Conservation (phyloP, 2,888 invertebrate species). For the Neoaliturus tenellus region DNA sequence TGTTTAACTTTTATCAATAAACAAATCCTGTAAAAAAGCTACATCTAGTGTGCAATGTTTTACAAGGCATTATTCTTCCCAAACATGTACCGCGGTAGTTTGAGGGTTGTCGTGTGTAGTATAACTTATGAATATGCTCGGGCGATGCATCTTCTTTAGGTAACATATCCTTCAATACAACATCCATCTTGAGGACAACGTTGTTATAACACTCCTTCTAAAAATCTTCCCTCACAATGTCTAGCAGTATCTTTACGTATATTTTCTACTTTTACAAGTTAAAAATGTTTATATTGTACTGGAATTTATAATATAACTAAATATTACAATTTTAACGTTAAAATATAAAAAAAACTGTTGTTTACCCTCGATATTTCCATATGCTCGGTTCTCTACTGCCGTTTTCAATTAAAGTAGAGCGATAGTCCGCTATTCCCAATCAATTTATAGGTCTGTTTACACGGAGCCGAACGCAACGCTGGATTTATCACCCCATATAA, state of each 20-base stretch:
- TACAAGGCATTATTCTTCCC: no score
- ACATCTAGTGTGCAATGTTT: no score
- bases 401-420: slow-evolving; percentile 18
- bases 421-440: neutral
- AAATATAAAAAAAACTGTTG: no score
- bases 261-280: no score
- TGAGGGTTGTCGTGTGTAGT: neutral
- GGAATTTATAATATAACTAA: neutral
- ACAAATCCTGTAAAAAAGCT: no score
- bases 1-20: no score
- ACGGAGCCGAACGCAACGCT: neutral
- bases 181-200: slow-evolving; percentile 6
- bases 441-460: slow-evolving; percentile 35
- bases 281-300: no score
- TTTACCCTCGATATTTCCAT: neutral
- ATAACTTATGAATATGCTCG: neutral
- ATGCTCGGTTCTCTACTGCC: slow-evolving; percentile 1
- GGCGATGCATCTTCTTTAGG: slow-evolving; percentile 16
- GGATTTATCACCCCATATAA: slow-evolving; percentile 10
- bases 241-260: no score
- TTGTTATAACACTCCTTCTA: neutral
- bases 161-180: neutral
- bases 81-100: neutral
- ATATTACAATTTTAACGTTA: neutral
- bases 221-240: neutral